phyloP scores from a whole-genome alignment of 1,140 invertebrate species.

The Trachymyrmex cornetzi region DNA sequence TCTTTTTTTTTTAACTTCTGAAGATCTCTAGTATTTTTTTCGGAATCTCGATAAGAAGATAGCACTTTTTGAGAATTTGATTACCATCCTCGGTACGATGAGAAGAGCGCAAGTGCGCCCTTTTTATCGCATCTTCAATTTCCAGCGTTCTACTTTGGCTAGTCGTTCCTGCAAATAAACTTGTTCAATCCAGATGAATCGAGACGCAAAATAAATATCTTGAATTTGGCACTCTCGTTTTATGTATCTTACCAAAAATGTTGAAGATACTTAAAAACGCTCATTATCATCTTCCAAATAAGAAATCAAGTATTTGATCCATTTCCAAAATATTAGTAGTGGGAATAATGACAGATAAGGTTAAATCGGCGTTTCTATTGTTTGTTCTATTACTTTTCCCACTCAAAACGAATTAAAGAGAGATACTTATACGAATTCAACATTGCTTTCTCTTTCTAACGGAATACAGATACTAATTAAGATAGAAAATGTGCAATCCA shows the following conservation, averaged over 20 bases:
- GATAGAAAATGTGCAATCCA: too few relatives aligned
- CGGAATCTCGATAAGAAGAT: conserved; percentile 6
- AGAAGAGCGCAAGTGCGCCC: not conserved
- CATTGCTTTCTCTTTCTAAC: too few relatives aligned
- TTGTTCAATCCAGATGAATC: conserved; percentile 20
- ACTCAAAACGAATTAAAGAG: too few relatives aligned
- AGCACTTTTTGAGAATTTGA: conserved; percentile 32
- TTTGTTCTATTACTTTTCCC: too few relatives aligned
- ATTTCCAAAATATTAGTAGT: too few relatives aligned
- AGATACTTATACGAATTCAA: too few relatives aligned
- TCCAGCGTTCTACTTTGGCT: not conserved
- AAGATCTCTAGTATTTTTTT: not conserved
- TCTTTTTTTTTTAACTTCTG: not conserved
- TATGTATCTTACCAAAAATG: not conserved
- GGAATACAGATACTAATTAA: too few relatives aligned
- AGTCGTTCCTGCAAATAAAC: not conserved
- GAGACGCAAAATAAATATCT: not conserved
- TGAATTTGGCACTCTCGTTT: not conserved
- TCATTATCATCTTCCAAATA: not conserved
- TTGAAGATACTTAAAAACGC: not conserved
- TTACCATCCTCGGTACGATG: not conserved
- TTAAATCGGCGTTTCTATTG: too few relatives aligned
- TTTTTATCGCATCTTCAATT: conserved; percentile 21
- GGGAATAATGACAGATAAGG: too few relatives aligned
- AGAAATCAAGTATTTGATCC: not conserved